Evolutionary conservation across 2,888 invertebrate species (phyloP).

Genomic region (Cephalotes varians): DNA sequence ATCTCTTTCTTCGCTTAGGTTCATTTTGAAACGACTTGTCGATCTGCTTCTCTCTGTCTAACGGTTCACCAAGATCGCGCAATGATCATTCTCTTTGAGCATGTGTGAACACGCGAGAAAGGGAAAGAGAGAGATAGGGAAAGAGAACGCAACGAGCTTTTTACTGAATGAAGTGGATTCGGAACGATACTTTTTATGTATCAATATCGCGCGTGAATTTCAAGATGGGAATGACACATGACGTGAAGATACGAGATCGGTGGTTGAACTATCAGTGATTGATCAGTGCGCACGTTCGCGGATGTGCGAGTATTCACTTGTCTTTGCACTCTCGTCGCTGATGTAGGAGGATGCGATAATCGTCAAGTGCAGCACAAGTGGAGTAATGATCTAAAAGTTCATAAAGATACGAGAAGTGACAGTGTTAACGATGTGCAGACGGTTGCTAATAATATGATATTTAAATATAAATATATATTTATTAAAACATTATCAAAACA

Average conservation of each 20-base stretch:
- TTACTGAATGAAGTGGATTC: conserved; percentile 25
- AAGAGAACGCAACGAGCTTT: conserved; percentile 26
- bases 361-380: conserved; percentile 28
- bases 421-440: conserved; percentile 5
- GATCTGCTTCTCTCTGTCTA: conserved; percentile 52
- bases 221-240: conserved; percentile 9
- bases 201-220: conserved; percentile 18
- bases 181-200: conserved; percentile 22
- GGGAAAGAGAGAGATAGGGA: conserved; percentile 25
- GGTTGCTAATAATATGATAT: background rate
- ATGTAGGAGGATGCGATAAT: background rate
- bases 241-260: conserved; percentile 1
- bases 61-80: conserved; percentile 41
- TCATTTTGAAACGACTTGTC: conserved; percentile 55
- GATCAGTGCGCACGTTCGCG: conserved; percentile 23
- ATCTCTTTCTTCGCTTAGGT: conserved; percentile 50
- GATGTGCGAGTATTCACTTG: background rate
- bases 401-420: background rate
- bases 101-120: conserved; percentile 12
- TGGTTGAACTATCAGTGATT: conserved; percentile 1
- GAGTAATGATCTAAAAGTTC: background rate
- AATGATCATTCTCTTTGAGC: conserved; percentile 11
- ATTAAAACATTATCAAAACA: background rate
- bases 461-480: background rate
- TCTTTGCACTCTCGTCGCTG: background rate